These are phyloP conservation scores for Apodemus speciosus DNA, from an alignment of 2,113 vertebrate genomes.

Conservation along the genomic window DNA sequence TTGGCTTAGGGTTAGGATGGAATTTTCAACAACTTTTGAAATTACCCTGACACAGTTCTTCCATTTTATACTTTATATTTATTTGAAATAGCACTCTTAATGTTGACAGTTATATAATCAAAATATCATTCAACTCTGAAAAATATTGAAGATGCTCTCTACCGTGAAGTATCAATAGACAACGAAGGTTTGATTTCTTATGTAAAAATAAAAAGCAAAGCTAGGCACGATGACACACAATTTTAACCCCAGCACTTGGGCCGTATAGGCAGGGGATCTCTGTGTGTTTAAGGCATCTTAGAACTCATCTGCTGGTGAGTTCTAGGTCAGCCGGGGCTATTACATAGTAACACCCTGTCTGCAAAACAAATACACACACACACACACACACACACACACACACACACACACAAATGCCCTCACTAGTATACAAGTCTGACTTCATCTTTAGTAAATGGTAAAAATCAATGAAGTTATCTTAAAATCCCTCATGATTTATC, in stretches of 20 bases:
- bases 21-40: not conserved
- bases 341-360: not conserved
- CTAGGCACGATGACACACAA: not conserved
- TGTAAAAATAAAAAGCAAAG: not conserved
- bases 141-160: not conserved
- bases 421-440: not conserved
- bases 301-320: no score
- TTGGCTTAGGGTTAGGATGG: not conserved
- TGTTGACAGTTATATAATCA: not conserved
- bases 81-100: not conserved
- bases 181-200: not conserved
- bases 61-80: not conserved
- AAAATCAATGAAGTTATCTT: not conserved
- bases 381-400: no score
- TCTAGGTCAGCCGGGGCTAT: not conserved
- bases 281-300: not conserved
- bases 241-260: not conserved
- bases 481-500: not conserved
- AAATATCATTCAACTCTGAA: not conserved
- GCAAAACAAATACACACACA: not conserved
- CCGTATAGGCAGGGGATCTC: not conserved
- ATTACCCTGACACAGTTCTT: not conserved
- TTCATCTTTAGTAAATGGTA: not conserved
- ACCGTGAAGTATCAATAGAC: not conserved
- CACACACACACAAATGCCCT: no score